Conservation (phyloP, 1,140 invertebrate species). For the Brachionus sp. region DNA sequence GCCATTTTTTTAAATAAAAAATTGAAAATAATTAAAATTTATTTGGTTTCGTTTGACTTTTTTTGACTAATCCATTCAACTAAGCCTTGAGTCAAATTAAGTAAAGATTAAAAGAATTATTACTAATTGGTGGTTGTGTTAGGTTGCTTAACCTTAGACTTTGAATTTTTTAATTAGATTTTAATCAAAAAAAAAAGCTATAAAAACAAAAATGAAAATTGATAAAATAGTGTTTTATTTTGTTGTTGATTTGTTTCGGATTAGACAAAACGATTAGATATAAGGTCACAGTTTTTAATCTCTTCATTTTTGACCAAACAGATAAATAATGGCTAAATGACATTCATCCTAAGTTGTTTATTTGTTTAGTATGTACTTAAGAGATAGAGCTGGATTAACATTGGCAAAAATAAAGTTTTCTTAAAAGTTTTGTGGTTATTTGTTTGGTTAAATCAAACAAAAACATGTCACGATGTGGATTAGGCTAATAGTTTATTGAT, state of each 20-base stretch:
- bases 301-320: background rate
- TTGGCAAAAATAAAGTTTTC: background rate
- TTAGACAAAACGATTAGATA: background rate
- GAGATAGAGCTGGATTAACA: background rate
- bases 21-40: background rate
- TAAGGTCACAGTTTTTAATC: background rate
- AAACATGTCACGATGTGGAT: background rate
- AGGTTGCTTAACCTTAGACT: background rate
- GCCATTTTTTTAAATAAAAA: background rate
- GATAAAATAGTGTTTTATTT: background rate
- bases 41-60: background rate
- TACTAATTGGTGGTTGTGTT: background rate
- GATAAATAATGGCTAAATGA: constrained; percentile 29
- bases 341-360: background rate
- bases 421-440: background rate
- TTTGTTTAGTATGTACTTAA: constrained; percentile 5
- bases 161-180: background rate
- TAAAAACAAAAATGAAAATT: background rate
- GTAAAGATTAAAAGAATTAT: background rate
- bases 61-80: background rate
- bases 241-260: background rate
- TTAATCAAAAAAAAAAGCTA: background rate
- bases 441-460: background rate
- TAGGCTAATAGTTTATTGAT: background rate
- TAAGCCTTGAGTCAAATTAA: background rate